Evolutionary conservation across 2,113 vertebrate genomes (phyloP), one percentile per base, ranked within the genome.

Genomic region (Cyphomyrus discorhynchus): DNA sequence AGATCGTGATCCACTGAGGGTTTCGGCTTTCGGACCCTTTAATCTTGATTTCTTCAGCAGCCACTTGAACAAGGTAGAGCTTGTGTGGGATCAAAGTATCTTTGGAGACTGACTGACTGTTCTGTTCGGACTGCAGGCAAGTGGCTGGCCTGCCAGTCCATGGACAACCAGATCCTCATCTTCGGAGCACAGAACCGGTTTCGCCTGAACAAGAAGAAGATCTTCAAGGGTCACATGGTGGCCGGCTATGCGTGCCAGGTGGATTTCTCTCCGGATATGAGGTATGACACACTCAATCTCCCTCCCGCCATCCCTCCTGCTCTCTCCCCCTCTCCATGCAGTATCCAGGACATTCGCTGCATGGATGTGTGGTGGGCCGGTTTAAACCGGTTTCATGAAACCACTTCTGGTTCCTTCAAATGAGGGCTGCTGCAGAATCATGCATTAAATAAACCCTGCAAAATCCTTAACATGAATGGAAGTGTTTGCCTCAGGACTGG

Each of bases 181-280:
- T 99, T 99, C 91, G 98, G 98, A 90, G 98, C 98, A 80, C 98
- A 99, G 92, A 99, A 99, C 93, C 97, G 98, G 93, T 99, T 99
- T 95, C 96, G 98, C 90, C 96, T 99, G 91, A 99, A 99, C 96
- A 99, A 99, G 95, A 99, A 99, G 95, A 99, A 99, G 93, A 96
- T 99, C 92, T 99, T 99, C 94, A 99, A 99, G 92, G 98, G 98
- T 70, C 98, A 99, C 94, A 99, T 99, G 98, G 98, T 99, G 90
- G 98, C 98, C 35, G 98, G 98, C 19, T 99, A 99, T 0, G 98
- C 98, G 92, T 99, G 98, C 94, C 98, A 99, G 93, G 98, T 99
- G 90, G 98, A 98, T 94, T 99, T 99, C 95, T 99, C 98, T 31
- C 98, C 98, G 90, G 98, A 99, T 90, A 99, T 99, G 98, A 99